Percentiles rank a stretch among this genome's conserved stretches.
These are phyloP conservation scores for Amblyopsis rosae DNA, from an alignment of 2,113 vertebrate genomes.

Conservation along the genomic window DNA sequence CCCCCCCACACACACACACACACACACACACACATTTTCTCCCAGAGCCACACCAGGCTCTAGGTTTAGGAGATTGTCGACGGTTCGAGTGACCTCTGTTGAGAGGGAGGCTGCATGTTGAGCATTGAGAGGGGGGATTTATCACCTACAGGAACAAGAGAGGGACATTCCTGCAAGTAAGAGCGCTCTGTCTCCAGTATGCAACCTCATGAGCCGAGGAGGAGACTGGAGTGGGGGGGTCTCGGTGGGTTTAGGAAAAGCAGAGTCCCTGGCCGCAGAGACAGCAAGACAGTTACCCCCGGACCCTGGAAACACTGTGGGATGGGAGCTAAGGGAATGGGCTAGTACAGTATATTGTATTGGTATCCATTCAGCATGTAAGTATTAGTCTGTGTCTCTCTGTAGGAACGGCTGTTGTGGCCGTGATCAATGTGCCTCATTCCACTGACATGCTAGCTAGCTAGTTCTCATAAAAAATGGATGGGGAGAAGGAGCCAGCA, in stretches of 20 bases:
- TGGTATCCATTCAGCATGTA: conserved; percentile 50
- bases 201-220: not conserved
- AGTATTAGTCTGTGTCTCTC: conserved; percentile 29
- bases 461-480: conserved; percentile 92
- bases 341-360: conserved; percentile 26
- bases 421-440: conserved; percentile 92
- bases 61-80: no score
- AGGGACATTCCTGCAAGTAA: not conserved
- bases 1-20: no score
- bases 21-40: conserved; percentile 18
- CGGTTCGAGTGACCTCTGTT: not conserved
- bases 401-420: conserved; percentile 65
- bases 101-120: no score
- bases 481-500: conserved; percentile 68
- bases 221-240: conserved; percentile 10
- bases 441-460: conserved; percentile 82
- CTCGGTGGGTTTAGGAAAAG: conserved; percentile 43
- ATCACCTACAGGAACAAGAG: not conserved
- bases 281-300: conserved; percentile 12
- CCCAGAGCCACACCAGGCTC: not conserved
- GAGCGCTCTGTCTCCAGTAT: no score
- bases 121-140: no score
- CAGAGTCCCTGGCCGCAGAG: conserved; percentile 7
- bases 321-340: not conserved
- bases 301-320: conserved; percentile 20